A percentile compares a stretch with the other conserved stretches of the same genome.
phyloP scores from a whole-genome alignment of 2,797 vertebrate species.

The Selene dorsalis region DNA sequence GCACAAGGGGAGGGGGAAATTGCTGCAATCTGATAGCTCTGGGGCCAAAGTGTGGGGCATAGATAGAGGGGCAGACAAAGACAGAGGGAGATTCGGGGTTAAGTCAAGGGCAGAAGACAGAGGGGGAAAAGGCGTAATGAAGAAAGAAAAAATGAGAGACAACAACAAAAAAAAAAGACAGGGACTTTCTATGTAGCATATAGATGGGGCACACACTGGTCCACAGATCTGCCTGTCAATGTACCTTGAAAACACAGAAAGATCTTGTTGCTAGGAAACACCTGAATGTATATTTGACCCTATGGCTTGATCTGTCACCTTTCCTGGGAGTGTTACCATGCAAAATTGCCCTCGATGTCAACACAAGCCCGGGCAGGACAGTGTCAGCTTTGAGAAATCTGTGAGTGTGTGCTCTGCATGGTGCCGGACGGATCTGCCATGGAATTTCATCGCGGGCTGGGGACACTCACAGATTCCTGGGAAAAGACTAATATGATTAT shows the following conservation, averaged over 20 bases:
- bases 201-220: conserved; percentile 1
- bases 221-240: conserved; percentile 21
- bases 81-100: conserved; percentile 44
- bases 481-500: conserved; percentile 66
- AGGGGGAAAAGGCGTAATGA: neutral
- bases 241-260: conserved; percentile 15
- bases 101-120: conserved; percentile 52
- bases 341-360: conserved; percentile 26
- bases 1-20: conserved; percentile 72
- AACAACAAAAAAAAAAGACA: conserved; percentile 1
- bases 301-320: conserved; percentile 36
- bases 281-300: conserved; percentile 28
- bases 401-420: conserved; percentile 19
- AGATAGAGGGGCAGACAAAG: conserved; percentile 66
- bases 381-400: conserved; percentile 29
- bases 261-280: conserved; percentile 58
- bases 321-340: conserved; percentile 20
- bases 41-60: conserved; percentile 76
- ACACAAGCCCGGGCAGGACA: neutral
- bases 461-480: conserved; percentile 52
- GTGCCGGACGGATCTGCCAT: conserved; percentile 24
- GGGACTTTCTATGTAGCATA: conserved; percentile 2
- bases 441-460: conserved; percentile 44
- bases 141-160: conserved; percentile 11
- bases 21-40: conserved; percentile 79